Evolutionary conservation across 2,113 vertebrate genomes (phyloP).

Genomic region (Toxotes chatareus): DNA sequence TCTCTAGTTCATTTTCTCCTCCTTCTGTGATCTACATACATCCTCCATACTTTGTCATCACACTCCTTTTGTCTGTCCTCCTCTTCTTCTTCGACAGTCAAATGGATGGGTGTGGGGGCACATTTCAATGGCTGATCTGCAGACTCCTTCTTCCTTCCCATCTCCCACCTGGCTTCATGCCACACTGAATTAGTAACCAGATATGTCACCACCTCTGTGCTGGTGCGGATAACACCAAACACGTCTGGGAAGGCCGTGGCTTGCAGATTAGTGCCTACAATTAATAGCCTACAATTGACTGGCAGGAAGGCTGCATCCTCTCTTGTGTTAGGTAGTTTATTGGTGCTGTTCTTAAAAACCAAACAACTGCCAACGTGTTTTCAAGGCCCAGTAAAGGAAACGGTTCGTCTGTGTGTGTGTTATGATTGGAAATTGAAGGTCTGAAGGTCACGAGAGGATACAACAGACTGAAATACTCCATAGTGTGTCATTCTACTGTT

Average conservation of each 20-base stretch:
- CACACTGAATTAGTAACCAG: constrained; percentile 68
- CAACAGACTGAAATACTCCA: not conserved
- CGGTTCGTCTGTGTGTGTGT: not conserved
- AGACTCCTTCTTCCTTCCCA: constrained; percentile 41
- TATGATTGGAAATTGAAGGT: not conserved
- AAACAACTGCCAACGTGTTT: not conserved
- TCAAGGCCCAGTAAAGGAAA: not conserved
- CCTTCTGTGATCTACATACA: constrained; percentile 53
- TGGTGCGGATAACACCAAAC: constrained; percentile 40
- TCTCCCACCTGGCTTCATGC: constrained; percentile 65
- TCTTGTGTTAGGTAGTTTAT: constrained; percentile 13
- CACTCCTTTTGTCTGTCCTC: constrained; percentile 22
- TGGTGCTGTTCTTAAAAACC: not conserved
- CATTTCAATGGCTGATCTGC: constrained; percentile 49
- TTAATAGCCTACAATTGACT: constrained; percentile 49
- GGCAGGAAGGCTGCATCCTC: constrained; percentile 19
- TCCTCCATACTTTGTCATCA: constrained; percentile 49
- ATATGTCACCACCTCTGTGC: constrained; percentile 60
- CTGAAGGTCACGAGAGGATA: not conserved
- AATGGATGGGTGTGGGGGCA: constrained; percentile 36
- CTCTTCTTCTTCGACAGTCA: constrained; percentile 26
- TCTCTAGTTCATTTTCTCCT: constrained; percentile 37
- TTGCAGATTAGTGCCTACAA: constrained; percentile 64
- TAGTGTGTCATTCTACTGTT: not conserved
- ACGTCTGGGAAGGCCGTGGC: constrained; percentile 59